Base-by-base conservation (phyloP, 2,888 invertebrate genomes). In the Dryobotodes eremita region DNA sequence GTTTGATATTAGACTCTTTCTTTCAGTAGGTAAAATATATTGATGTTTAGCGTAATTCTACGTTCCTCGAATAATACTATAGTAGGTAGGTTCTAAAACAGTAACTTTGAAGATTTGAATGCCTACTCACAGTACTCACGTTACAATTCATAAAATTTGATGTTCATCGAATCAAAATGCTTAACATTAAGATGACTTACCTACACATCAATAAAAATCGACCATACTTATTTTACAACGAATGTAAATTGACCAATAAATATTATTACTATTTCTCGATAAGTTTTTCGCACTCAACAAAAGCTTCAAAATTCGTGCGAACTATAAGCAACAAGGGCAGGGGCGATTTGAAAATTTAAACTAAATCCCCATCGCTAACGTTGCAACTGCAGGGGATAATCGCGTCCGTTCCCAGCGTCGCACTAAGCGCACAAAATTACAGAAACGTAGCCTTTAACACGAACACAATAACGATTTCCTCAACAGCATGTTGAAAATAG, bases 261-360 rank as follows among this genome's bases (percentile, higher is more conserved):
- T 84, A 80, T 83, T 76, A 83, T 82, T 77, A 46, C 46, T 46
- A 82, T 53, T 75, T 68, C 57, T 64, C 71, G 48, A 36, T 72
- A 75, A 4, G 31, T 81, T 89, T 36, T 82, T 84, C 79, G 79
- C 55, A 80, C 85, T 88, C 83, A 89, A 90, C 90, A 92, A 93
- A 93, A 90, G 90, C 90, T 89, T 89, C 91, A 86, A 94, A 94
- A 94, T 92, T 92, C n/a, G 90, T 89, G 88, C 89, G 90, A 88
- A 91, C 80, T 83, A 82, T 87, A 86, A 85, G 73, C 83, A 85
- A 85, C 83, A 87, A 88, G 89, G 90, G 91, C 90, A 91, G 91
- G 92, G 92, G 93, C 87, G 92, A 92, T 90, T 93, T 90, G 93
- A 93, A 94, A 94, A 94, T 95, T 95, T 95, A 91, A 95, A 95